Conservation (phyloP, 2,888 invertebrate species). For the Nipponacmea schrenckii region DNA sequence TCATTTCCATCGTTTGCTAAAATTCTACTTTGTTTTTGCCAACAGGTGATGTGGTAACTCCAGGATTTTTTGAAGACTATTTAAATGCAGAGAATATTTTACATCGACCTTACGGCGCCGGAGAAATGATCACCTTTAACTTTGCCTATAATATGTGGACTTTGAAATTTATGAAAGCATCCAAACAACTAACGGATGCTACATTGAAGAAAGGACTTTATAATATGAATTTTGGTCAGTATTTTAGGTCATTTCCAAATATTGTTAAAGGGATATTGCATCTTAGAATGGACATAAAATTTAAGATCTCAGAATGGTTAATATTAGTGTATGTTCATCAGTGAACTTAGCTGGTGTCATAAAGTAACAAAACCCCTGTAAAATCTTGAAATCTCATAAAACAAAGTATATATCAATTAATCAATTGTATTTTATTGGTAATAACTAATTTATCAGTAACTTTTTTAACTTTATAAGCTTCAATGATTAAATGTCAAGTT, state of each 20-base stretch:
- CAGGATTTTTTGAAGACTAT: slow-evolving; percentile 69
- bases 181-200: slow-evolving; percentile 86
- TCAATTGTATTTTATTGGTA: too few relatives aligned
- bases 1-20: background rate
- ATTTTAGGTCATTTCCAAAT: background rate
- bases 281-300: too few relatives aligned
- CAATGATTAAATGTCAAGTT: too few relatives aligned
- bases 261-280: too few relatives aligned
- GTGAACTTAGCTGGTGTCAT: too few relatives aligned
- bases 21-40: background rate
- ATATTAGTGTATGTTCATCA: too few relatives aligned
- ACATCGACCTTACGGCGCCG: slow-evolving; percentile 71
- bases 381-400: too few relatives aligned
- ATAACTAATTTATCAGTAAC: too few relatives aligned
- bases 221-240: slow-evolving; percentile 78
- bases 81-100: slow-evolving; percentile 67
- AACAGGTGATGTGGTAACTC: slow-evolving; percentile 72
- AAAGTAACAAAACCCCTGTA: too few relatives aligned
- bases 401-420: too few relatives aligned
- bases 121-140: slow-evolving; percentile 95
- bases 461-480: too few relatives aligned
- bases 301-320: too few relatives aligned
- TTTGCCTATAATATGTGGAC: slow-evolving; percentile 95
- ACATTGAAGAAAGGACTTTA: slow-evolving; percentile 84
- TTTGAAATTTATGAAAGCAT: slow-evolving; percentile 82